phyloP scores from a whole-genome alignment of 2,797 vertebrate species.

The Menidia menidia region DNA sequence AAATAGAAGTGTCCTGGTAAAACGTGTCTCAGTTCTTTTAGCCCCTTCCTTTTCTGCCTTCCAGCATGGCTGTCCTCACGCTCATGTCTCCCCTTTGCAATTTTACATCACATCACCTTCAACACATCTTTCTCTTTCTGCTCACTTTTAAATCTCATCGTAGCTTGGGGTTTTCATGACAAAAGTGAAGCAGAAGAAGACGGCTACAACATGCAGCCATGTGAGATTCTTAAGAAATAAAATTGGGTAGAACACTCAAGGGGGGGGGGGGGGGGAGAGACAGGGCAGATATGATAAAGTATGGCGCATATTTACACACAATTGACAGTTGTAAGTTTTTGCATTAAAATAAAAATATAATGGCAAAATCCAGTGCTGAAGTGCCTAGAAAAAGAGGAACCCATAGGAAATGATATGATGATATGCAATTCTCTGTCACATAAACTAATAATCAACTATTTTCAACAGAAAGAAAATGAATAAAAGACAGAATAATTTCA shows the following conservation, averaged over 20 bases:
- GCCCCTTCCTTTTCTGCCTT: conserved; percentile 32
- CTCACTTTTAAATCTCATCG: conserved; percentile 34
- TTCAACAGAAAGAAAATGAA: too few species aligned
- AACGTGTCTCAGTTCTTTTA: conserved; percentile 36
- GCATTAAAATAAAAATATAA: conserved; percentile 12
- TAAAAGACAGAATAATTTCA: too few species aligned
- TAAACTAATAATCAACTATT: neutral
- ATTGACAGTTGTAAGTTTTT: conserved; percentile 14
- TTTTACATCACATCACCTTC: conserved; percentile 12
- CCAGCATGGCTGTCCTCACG: conserved; percentile 26
- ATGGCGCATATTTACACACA: neutral
- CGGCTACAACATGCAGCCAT: conserved; percentile 18
- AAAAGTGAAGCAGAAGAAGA: conserved; percentile 41
- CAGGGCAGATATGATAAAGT: conserved; percentile 17
- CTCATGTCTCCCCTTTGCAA: conserved; percentile 14
- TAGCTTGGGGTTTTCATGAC: conserved; percentile 38
- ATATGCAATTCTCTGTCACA: conserved; percentile 24
- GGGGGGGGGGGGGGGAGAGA: neutral
- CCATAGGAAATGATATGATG: conserved; percentile 36
- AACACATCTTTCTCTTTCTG: conserved; percentile 6
- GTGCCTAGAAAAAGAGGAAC: conserved; percentile 21
- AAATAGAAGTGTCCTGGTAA: conserved; percentile 5
- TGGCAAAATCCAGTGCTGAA: neutral
- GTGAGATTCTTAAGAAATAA: neutral
- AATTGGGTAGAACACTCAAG: conserved; percentile 8